Percentiles rank a stretch among this genome's conserved stretches.
phyloP scores from a whole-genome alignment of 92 coral and sea anemone genomes.

The Porites divaricata region DNA sequence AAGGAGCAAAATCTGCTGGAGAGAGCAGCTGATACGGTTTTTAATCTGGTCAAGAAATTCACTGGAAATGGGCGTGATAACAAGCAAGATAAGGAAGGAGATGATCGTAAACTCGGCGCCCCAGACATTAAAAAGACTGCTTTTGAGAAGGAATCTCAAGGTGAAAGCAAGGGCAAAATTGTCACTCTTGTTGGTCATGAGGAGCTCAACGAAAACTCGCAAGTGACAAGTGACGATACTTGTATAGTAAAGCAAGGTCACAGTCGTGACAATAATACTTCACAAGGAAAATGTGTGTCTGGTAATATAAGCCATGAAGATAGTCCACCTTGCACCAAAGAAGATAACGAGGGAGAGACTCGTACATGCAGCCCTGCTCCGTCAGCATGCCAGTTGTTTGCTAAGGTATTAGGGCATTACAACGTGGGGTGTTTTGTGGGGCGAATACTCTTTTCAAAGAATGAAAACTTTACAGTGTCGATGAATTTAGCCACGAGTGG shows the following conservation, averaged over 20 bases:
- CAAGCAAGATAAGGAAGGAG: not conserved
- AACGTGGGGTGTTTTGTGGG: conserved; percentile 69
- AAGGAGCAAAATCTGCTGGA: conserved; percentile 70
- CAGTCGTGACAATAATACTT: not conserved
- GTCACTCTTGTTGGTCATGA: conserved; percentile 82
- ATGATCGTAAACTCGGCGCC: not conserved
- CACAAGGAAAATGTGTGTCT: conserved; percentile 15
- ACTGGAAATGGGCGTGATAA: conserved; percentile 56
- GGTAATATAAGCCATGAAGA: conserved; percentile 9
- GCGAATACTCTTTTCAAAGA: conserved; percentile 57
- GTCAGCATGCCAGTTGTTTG: conserved; percentile 57
- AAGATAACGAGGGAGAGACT: conserved; percentile 19
- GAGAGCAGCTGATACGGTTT: conserved; percentile 89
- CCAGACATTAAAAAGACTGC: conserved; percentile 4
- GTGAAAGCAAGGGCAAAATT: conserved; percentile 57
- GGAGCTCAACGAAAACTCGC: conserved; percentile 55
- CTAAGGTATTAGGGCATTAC: conserved; percentile 62
- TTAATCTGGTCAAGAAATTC: conserved; percentile 88
- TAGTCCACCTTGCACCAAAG: conserved; percentile 28
- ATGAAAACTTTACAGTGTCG: conserved; percentile 32
- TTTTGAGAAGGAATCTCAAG: conserved; percentile 24
- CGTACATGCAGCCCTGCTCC: conserved; percentile 43
- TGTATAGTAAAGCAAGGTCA: not conserved
- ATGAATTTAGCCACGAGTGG: conserved; percentile 4
- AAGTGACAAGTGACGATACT: not conserved